Evolutionary conservation across 2,797 vertebrate species (phyloP), one percentile per base, ranked within the genome.

Genomic region (Sparus aurata): DNA sequence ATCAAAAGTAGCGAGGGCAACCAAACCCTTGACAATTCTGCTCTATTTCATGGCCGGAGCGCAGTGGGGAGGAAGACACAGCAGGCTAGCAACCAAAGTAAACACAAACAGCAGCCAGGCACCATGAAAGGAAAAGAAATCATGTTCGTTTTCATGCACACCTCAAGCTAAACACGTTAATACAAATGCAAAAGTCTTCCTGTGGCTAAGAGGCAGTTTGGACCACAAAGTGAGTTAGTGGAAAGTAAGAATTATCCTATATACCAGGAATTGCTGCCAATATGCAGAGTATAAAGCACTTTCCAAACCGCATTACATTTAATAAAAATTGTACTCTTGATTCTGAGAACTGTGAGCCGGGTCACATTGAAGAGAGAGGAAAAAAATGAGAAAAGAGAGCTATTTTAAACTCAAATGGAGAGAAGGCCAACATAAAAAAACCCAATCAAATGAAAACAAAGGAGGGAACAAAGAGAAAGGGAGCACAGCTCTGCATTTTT

Each of bases 101-200:
- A 90, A 93, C 87, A 92, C 75, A 89, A 87, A 88, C 85, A 91
- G 84, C 79, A 85, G 84, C 82, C 83, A 89, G 86, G 77, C 67
- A 75, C 75, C 69, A 82, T 71, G 76, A 85, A 80, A 86, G 87
- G 81, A 91, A 88, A 89, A 87, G 34, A 87, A 89, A 88, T 87
- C 74, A 84, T 88, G 85, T 86, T 87, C 68, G 85, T 86, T 91
- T 85, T 91, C 65, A 89, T 80, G 69, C 70, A 81, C 84, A 89
- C 82, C 82, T 89, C 73, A 23, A 66, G 68, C 73, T 79, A 66
- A 81, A 87, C 75, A 65, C 64, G 41, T 62, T 70, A 77, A 80
- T 59, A 76, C 41, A 73, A 45, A 58, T 50, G 81, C 72, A 87
- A 67, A 84, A 54, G 69, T 68, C 45, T 41, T 73, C 67, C 55